Conservation (phyloP, 2,113 vertebrate genomes). For the Gnathonemus echidnorhynchus region DNA sequence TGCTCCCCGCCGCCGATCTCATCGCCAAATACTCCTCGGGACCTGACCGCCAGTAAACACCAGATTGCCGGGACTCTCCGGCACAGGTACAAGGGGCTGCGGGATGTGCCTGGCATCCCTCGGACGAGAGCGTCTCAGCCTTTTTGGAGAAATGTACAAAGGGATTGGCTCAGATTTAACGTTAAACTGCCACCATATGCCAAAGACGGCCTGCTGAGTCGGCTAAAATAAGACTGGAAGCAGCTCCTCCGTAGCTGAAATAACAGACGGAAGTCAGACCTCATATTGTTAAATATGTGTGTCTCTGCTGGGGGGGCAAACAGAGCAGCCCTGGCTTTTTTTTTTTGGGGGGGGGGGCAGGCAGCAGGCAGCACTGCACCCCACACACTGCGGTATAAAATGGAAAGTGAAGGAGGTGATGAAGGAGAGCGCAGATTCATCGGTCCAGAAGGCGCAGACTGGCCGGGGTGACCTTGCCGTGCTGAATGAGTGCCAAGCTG, state of each 20-base stretch:
- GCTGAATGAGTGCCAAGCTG: slow-evolving; percentile 29
- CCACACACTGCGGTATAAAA: neutral
- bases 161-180: neutral
- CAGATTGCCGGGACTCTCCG: neutral
- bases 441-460: slow-evolving; percentile 3
- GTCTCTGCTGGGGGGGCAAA: neutral
- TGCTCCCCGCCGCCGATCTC: neutral
- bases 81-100: neutral
- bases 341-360: no score
- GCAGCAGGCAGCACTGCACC: no score
- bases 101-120: neutral
- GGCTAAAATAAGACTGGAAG: neutral
- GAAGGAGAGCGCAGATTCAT: slow-evolving; percentile 12
- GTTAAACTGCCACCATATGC: neutral
- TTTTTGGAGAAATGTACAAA: neutral
- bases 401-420: slow-evolving; percentile 35
- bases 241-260: neutral
- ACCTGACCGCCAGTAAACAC: neutral
- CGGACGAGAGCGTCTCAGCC: neutral
- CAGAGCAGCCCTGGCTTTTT: neutral
- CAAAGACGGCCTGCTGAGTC: neutral
- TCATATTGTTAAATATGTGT: neutral
- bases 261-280: neutral
- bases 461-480: slow-evolving; percentile 35
- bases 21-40: neutral